Evolutionary conservation across 2,113 vertebrate genomes (phyloP).

Genomic region (Thamnophis sirtalis): DNA sequence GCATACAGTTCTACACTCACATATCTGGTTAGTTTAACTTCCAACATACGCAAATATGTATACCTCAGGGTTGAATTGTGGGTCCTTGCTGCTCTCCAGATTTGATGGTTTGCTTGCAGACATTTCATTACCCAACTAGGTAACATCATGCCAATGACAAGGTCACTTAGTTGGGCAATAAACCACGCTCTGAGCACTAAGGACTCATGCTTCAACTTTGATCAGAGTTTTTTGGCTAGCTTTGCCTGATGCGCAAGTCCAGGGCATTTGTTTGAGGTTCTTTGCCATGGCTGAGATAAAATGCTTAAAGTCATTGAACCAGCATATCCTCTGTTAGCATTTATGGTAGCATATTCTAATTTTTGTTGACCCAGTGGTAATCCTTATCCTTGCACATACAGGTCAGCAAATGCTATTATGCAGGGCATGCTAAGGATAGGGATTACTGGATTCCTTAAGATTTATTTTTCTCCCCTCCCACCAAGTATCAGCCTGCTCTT

Average conservation of each 20-base stretch:
- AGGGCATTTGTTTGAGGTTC: neutral
- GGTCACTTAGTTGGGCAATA: neutral
- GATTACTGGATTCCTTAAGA: neutral
- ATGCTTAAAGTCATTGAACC: neutral
- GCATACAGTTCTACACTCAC: neutral
- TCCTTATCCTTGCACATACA: neutral
- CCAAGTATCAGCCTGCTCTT: neutral
- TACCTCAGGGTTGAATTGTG: neutral
- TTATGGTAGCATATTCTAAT: neutral
- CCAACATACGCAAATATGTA: neutral
- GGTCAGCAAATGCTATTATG: neutral
- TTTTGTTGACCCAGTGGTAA: neutral
- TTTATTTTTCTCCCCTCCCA: neutral
- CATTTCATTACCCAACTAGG: neutral
- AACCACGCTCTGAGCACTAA: neutral
- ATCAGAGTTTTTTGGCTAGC: neutral
- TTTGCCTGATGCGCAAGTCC: neutral
- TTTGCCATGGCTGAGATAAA: neutral
- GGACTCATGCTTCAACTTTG: neutral
- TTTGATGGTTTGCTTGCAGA: neutral
- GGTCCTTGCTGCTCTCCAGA: neutral
- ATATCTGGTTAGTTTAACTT: neutral
- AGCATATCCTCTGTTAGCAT: neutral
- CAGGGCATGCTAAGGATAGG: neutral
- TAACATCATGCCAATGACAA: neutral